These are phyloP conservation scores for Aleiodes alternator DNA, from an alignment of 2,888 invertebrate genomes.

Conservation along the genomic window DNA sequence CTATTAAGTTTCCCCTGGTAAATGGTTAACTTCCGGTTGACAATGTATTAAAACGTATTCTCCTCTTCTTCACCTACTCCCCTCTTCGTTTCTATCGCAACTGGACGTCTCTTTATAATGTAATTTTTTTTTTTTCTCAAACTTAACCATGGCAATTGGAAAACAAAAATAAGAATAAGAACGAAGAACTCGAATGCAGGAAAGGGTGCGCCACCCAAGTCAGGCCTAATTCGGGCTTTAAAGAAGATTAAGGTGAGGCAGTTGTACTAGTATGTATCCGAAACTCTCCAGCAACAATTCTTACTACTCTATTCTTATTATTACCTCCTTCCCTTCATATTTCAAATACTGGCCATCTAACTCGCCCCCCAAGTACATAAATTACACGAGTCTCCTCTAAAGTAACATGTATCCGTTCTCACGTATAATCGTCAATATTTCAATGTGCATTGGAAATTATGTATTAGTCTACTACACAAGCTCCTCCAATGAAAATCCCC, in stretches of 20 bases:
- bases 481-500: no score
- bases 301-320: conserved; percentile 1
- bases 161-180: conserved; percentile 33
- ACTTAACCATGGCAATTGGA: conserved; percentile 32
- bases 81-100: conserved; percentile 7
- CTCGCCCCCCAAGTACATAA: not conserved
- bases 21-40: conserved; percentile 71
- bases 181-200: conserved; percentile 72
- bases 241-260: conserved; percentile 73
- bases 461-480: no score
- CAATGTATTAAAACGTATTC: conserved; percentile 38
- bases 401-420: not conserved
- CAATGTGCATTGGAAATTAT: no score
- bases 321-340: not conserved
- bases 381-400: conserved; percentile 34
- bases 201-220: conserved; percentile 72
- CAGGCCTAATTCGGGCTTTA: conserved; percentile 71
- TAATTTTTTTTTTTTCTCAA: not conserved
- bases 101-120: conserved; percentile 21
- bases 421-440: no score
- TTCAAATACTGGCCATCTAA: not conserved
- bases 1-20: conserved; percentile 74
- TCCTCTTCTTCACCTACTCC: not conserved
- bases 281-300: conserved; percentile 27
- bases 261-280: conserved; percentile 34